Evolutionary conservation across 2,797 vertebrate genomes (phyloP), one percentile per base, ranked within the genome.

Genomic region (Enteromius fasciolatus): DNA sequence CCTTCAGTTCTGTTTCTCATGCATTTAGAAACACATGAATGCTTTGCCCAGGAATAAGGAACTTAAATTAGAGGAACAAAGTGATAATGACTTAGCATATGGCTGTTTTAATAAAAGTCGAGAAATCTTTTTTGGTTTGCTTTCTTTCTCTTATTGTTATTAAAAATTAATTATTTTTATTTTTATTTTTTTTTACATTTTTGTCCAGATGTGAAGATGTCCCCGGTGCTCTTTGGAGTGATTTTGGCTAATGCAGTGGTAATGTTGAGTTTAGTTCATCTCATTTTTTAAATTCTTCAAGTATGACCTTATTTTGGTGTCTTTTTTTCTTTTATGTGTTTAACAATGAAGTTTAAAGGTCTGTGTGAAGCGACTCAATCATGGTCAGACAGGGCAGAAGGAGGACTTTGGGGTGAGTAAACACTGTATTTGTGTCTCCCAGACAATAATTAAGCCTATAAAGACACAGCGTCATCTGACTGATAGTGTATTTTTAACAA

Each of bases 191-290:
- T 28, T 64, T 77, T 36, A 44, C 10, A 14, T 46, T 46, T 81
- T 81, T 69, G 54, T 68, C 36, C 80, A 87, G 88, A 85, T 83
- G 28, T 80, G 87, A 93, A 91, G 89, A 96, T 95, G 95, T 86
- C 85, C 74, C 86, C 85, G 74, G 61, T 84, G 57, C 82, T 91
- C 64, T 81, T 90, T 72, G 89, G 88, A 87, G 87, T 76, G 84
- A 81, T 91, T 78, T 68, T 89, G 86, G 85, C 76, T 18, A 61
- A 64, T 91, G 84, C 88, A 86, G 77, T 91, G 91, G 94, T 95
- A 91, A 93, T 3, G 54, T 76, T 76, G 88, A 2, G 0, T 54
- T 17, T 20, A 11, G 0, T 28, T 76, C 3, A 10, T 18, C n/a
- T 67, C 3, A 9, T 15, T 36, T n/a, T 15, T 74, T 0, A 8